A percentile compares a stretch with the other conserved stretches of the same genome.
Conservation (phyloP, 1,140 invertebrate genomes). For the Chionoecetes opilio region DNA sequence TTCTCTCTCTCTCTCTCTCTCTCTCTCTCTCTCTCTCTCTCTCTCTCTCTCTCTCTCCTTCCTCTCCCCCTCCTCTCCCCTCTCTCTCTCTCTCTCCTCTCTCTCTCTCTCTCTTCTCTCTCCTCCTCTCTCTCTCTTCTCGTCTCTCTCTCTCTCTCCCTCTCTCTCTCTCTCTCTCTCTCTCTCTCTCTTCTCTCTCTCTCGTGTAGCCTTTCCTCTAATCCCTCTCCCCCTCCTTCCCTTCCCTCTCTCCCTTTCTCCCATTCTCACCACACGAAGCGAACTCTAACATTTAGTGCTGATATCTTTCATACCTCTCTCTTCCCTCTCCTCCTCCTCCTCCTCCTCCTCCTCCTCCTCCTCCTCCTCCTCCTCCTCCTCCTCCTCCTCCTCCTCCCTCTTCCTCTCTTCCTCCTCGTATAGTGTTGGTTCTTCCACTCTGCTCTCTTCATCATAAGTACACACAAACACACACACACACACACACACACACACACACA, state of each 20-base stretch:
- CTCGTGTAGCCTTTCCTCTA: background rate
- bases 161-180: background rate
- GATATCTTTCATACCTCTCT: background rate
- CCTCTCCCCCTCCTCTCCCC: background rate
- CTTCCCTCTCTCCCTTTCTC: background rate
- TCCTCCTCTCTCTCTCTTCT: background rate
- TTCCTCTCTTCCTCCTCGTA: background rate
- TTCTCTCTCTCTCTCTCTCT: constrained; percentile 35
- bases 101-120: background rate
- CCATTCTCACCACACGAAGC: background rate
- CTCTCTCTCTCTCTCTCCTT: background rate
- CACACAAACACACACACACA: background rate
- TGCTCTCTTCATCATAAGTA: background rate
- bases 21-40: background rate
- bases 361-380: background rate
- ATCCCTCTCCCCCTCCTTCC: background rate
- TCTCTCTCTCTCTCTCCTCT: background rate
- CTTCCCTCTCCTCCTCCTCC: background rate
- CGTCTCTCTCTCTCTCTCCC: background rate
- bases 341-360: constrained; percentile 32
- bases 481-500: background rate
- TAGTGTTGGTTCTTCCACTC: background rate
- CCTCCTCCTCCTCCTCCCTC: background rate
- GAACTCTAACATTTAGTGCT: background rate
- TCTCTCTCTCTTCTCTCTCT: background rate